These are phyloP conservation scores for Lithosia quadra DNA, from an alignment of 2,888 invertebrate species.

Conservation along the genomic window DNA sequence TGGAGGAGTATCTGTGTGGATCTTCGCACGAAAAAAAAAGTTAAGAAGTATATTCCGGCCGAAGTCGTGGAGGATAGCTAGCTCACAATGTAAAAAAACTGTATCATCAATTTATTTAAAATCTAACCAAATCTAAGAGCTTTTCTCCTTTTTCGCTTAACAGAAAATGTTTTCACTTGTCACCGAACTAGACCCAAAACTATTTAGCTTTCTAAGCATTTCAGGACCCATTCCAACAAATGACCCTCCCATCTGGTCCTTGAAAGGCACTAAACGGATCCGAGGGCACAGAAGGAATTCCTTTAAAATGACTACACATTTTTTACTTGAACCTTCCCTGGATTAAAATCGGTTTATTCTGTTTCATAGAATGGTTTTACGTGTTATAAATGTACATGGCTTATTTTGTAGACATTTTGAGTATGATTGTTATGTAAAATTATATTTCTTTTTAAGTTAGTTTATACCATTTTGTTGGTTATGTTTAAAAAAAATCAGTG, in stretches of 20 bases:
- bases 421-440: slow-evolving; percentile 1
- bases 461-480: no score
- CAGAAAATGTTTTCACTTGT: background rate
- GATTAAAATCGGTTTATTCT: slow-evolving; percentile 28
- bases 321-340: slow-evolving; percentile 23
- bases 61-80: no score
- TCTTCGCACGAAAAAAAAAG: no score
- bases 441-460: background rate
- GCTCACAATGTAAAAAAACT: background rate
- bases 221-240: slow-evolving; percentile 41
- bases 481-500: no score
- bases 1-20: no score
- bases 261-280: slow-evolving; percentile 39
- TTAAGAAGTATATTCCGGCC: no score
- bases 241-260: slow-evolving; percentile 37
- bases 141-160: background rate
- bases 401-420: slow-evolving; percentile 6
- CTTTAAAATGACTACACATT: slow-evolving; percentile 40
- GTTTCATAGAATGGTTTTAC: slow-evolving; percentile 29
- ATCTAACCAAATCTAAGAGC: background rate
- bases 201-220: slow-evolving; percentile 16
- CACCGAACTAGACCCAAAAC: slow-evolving; percentile 9
- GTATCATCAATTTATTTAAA: slow-evolving; percentile 4
- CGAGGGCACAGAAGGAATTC: slow-evolving; percentile 25
- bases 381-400: slow-evolving; percentile 20